Evolutionary conservation across 2,888 invertebrate genomes (phyloP).

Genomic region (Nysson spinosus): DNA sequence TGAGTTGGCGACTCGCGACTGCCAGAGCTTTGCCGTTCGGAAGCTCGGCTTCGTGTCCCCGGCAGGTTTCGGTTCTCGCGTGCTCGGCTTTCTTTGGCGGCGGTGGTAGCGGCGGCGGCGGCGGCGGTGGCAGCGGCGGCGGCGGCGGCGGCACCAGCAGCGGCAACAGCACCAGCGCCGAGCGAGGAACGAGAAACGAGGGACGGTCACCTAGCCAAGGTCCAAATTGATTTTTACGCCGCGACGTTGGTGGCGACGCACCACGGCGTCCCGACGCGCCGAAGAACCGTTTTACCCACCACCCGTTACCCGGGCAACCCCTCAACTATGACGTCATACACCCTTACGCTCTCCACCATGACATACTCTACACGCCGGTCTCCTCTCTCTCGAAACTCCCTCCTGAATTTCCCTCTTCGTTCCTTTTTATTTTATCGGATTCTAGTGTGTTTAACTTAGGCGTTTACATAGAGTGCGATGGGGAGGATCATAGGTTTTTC

Average conservation of each 20-base stretch:
- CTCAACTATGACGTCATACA: slow-evolving; percentile 69
- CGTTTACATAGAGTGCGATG: no score
- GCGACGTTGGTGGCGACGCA: slow-evolving; percentile 73
- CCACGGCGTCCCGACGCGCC: slow-evolving; percentile 68
- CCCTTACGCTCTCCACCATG: slow-evolving; percentile 34
- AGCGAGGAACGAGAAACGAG: no score
- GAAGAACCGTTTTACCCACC: slow-evolving; percentile 64
- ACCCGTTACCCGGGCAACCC: slow-evolving; percentile 74
- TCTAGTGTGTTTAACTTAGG: no score
- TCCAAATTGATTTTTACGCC: slow-evolving; percentile 77
- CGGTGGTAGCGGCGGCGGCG: slow-evolving; percentile 13
- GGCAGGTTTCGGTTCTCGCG: background rate
- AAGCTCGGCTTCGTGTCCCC: background rate
- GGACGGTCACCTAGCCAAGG: slow-evolving; percentile 70
- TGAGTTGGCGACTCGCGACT: slow-evolving; percentile 60
- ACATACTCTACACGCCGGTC: slow-evolving; percentile 19
- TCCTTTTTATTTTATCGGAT: no score
- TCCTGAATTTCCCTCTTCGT: slow-evolving; percentile 17
- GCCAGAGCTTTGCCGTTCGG: no score
- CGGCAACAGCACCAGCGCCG: slow-evolving; percentile 56
- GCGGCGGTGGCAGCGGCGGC: slow-evolving; percentile 37
- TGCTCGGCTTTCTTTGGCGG: background rate
- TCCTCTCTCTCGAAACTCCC: background rate
- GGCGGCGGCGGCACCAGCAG: slow-evolving; percentile 28
- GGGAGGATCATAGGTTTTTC: no score